Evolutionary conservation across 2,797 vertebrate genomes (phyloP), one percentile per base, ranked within the genome.

Genomic region (Ctenosaura bakeri): DNA sequence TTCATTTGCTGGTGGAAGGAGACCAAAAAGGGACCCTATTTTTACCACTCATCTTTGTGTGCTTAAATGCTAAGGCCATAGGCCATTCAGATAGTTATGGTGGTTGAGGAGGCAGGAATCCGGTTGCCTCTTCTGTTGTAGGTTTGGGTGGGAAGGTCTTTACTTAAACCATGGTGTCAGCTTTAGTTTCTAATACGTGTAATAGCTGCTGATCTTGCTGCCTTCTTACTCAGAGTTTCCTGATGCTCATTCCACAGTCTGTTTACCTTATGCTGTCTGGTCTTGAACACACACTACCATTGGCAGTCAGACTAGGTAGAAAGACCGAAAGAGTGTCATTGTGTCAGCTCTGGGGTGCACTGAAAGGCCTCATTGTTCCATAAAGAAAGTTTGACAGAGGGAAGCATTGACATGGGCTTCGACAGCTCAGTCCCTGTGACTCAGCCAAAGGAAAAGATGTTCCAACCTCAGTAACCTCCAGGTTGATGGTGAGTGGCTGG

Each of bases 311-410:
- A 50, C 54, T 50, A 76, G 82, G 82, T 26, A 88, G 59, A 91
- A 26, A 77, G 89, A 93, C 88, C 90, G 86, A 95, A 88, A 96
- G 92, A 84, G 84, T 88, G 77, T 86, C 88, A 90, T 89, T 20
- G 50, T 87, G 84, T 83, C 12, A 89, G 22, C 77, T n/a, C 69
- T 4, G 83, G 1, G 74, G 86, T 35, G 74, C 35, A 32, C 92
- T 95, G 93, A 95, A 95, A 94, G 92, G 88, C 62, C 80, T 89
- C 92, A 50, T 91, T 95, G 95, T 95, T 0, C 26, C 64, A 2
- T 26, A 62, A 78, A 0, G 69, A 84, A 77, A 73, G n/a, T 10
- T 77, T 89, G 92, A 94, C 94, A 87, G 90, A 85, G 83, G 78
- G 52, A 26, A 0, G 83, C 93, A 91, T 79, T 90, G 93, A 94